A percentile compares a stretch with the other conserved stretches of the same genome.
phyloP scores from a whole-genome alignment of 2,797 vertebrate genomes.

The Phalanger gymnotis region DNA sequence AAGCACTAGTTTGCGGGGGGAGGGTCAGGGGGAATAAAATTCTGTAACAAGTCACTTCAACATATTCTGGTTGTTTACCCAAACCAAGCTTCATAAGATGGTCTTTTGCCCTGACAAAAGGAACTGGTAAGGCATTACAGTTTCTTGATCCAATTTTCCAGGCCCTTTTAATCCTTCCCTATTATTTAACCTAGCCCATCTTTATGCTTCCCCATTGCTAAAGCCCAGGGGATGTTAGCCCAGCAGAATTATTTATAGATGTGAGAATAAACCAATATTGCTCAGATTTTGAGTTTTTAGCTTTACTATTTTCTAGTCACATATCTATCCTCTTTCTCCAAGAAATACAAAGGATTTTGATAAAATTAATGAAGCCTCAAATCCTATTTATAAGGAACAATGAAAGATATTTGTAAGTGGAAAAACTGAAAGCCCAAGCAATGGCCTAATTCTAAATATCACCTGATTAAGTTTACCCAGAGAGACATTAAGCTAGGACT shows the following conservation, averaged over 20 bases:
- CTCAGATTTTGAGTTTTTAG: constrained; percentile 9
- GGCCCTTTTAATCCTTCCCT: neutral
- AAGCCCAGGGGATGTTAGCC: neutral
- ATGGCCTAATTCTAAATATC: neutral
- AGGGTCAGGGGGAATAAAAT: too few relatives aligned
- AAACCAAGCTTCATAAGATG: neutral
- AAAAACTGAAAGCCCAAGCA: constrained; percentile 26
- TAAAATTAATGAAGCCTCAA: constrained; percentile 35
- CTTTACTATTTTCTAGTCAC: constrained; percentile 22
- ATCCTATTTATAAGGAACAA: constrained; percentile 3
- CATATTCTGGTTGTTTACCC: neutral
- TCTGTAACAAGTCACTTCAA: neutral
- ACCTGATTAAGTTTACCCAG: neutral
- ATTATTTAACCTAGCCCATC: neutral
- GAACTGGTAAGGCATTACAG: neutral
- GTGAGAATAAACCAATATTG: neutral
- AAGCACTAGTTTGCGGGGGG: neutral
- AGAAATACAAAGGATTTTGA: neutral
- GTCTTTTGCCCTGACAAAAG: neutral
- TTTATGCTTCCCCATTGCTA: neutral
- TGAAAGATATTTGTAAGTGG: neutral
- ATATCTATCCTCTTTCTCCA: neutral
- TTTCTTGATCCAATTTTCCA: neutral
- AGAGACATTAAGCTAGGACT: neutral
- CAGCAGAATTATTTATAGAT: neutral